Conservation (phyloP, 2,888 invertebrate species). For the Dryococelus australis region DNA sequence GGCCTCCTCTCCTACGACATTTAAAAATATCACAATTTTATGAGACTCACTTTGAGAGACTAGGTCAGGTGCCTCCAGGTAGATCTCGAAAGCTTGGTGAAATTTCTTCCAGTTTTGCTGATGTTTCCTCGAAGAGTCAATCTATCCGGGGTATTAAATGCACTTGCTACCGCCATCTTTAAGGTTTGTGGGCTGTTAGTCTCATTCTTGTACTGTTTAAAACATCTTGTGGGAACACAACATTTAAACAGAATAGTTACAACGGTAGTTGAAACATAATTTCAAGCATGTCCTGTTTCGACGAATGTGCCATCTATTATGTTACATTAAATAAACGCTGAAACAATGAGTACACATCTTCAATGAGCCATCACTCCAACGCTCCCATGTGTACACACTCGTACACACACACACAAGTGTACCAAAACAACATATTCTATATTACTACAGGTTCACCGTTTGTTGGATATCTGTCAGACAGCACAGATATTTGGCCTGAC, state of each 20-base stretch:
- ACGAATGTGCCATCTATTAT: not conserved
- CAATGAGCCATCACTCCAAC: not conserved
- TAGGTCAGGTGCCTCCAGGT: conserved; percentile 56
- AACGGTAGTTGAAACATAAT: not conserved
- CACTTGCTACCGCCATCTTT: not conserved
- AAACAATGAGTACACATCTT: not conserved
- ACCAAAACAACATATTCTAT: conserved; percentile 32
- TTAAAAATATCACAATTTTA: conserved; percentile 69
- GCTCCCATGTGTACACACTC: conserved; percentile 17
- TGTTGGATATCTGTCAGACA: too few species aligned
- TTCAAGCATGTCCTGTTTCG: not conserved
- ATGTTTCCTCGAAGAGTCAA: not conserved
- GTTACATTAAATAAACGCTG: not conserved
- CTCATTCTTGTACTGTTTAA: not conserved
- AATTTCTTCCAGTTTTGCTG: conserved; percentile 29
- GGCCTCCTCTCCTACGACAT: conserved; percentile 57
- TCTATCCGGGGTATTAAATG: not conserved
- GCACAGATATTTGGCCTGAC: too few species aligned
- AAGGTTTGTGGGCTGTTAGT: not conserved
- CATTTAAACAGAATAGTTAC: not conserved
- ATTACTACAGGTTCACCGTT: not conserved
- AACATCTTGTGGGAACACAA: not conserved
- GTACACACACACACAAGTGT: not conserved
- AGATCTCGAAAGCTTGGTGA: not conserved
- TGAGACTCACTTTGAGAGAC: conserved; percentile 63